Base-by-base conservation (phyloP, 2,113 vertebrate genomes). In the Cricetomys ansorgei region DNA sequence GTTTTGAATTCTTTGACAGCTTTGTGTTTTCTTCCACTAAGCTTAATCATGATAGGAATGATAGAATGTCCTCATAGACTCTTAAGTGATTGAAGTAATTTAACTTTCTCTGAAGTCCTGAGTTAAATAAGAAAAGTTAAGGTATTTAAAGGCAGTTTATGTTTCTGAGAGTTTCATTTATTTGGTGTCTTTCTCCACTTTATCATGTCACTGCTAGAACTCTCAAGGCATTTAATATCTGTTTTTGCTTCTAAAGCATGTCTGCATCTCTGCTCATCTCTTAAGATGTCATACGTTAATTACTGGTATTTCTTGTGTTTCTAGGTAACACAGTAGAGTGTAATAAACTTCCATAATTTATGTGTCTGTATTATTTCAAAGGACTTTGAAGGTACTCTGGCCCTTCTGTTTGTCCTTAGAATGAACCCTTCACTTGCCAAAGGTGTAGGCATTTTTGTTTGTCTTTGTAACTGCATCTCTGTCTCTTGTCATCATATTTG, bases 401-500 rank as follows among this genome's bases (percentile, higher is more conserved):
- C 43, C 16, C 25, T 70, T 96, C 16, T 55, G 40, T 88, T 89
- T 83, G 80, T 50, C 85, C 64, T 92, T 64, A 92, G 48, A 96
- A 55, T 80, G 83, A 72, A 95, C 88, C 70, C 48, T 81, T 65
- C 29, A 53, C 25, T 91, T 48, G 48, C 81, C 53, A 23, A 83
- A 62, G 69, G 73, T 94, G 94, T 80, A 94, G 88, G 3, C 59
- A 96, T 96, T 89, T 81, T 96, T 37, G 55, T 96, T 31, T 95
- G 91, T 94, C 96, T 97, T 95, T 96, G 77, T 96, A 97, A 40
- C 88, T 91, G 43, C 85, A 97, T 98, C 96, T 76, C 67, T 97
- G 77, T 96, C 87, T 96, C 92, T 91, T 95, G 96, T 31, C 0
- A 2, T 75, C 96, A 94, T 98, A 97, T 97, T 97, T 92, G 98